Evolutionary conservation across 2,797 vertebrate genomes (phyloP).

Genomic region (Pelochelys cantorii): DNA sequence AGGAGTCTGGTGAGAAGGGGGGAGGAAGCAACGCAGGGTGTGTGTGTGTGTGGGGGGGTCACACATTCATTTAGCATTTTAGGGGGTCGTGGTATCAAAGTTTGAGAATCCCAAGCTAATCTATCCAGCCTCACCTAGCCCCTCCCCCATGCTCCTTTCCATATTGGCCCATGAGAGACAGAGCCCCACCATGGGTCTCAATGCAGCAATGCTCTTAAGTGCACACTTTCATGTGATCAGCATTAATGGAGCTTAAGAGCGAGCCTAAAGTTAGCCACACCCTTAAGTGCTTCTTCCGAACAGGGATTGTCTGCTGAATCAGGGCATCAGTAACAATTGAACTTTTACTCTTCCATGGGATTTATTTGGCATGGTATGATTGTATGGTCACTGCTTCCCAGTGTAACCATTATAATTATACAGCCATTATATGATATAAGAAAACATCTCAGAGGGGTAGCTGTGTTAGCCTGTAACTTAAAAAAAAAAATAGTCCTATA

Average conservation of each 20-base stretch:
- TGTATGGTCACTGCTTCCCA: not conserved
- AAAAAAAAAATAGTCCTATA: too few relatives aligned
- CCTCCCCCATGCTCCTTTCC: not conserved
- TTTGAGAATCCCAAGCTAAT: too few relatives aligned
- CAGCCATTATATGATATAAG: too few relatives aligned
- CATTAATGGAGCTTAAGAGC: not conserved
- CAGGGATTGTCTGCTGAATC: not conserved
- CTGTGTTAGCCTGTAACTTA: too few relatives aligned
- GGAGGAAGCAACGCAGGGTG: too few relatives aligned
- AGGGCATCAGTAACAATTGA: not conserved
- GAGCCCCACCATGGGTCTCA: not conserved
- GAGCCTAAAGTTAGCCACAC: rapidly evolving
- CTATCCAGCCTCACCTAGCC: not conserved
- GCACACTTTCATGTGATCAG: not conserved
- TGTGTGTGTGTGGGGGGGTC: too few relatives aligned
- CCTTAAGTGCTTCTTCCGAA: not conserved
- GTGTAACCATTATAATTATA: too few relatives aligned
- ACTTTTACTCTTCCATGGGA: not conserved
- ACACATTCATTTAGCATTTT: too few relatives aligned
- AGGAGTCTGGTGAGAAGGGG: too few relatives aligned
- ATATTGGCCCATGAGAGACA: not conserved
- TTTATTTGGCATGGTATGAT: not conserved
- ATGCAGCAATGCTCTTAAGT: not conserved
- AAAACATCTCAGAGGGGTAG: too few relatives aligned
- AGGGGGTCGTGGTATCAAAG: too few relatives aligned